Conservation (phyloP, 2,888 invertebrate genomes). For the Pristionchus arcanus region DNA sequence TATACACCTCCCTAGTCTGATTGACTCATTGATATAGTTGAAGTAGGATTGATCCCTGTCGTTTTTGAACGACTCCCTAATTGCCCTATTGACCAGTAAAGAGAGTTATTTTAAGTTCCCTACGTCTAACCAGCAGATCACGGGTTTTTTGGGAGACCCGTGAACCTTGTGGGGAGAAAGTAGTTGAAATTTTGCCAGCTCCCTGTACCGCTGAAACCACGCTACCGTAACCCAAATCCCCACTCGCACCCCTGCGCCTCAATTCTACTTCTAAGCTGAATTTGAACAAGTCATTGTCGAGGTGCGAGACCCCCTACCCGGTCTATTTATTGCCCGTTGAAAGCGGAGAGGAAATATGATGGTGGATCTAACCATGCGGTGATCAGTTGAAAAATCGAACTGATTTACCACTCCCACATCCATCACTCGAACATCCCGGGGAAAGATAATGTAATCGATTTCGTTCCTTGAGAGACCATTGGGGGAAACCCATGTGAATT, state of each 20-base stretch:
- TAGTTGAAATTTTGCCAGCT: slow-evolving; percentile 25
- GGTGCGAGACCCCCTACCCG: too few relatives aligned
- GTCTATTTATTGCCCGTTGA: too few relatives aligned
- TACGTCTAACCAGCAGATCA: neutral
- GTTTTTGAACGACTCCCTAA: slow-evolving; percentile 12
- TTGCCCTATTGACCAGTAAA: slow-evolving; percentile 23
- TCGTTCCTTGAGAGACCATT: neutral
- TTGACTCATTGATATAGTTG: neutral
- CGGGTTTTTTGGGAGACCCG: neutral
- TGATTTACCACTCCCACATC: too few relatives aligned
- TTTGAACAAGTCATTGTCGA: too few relatives aligned
- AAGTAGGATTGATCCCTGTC: neutral
- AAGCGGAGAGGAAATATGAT: neutral
- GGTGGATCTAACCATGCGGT: slow-evolving; percentile 16
- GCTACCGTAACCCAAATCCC: neutral
- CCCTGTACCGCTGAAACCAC: neutral
- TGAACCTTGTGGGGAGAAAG: neutral
- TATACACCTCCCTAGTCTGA: neutral
- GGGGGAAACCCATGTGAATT: slow-evolving; percentile 24
- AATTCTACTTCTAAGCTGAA: too few relatives aligned
- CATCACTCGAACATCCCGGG: neutral
- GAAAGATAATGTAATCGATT: slow-evolving; percentile 6
- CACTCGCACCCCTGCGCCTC: slow-evolving; percentile 10
- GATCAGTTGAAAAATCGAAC: slow-evolving; percentile 1
- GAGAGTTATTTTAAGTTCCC: neutral